These are phyloP conservation scores for Spheniscus mendiculus DNA, from an alignment of 2,113 vertebrate species.

Conservation along the genomic window DNA sequence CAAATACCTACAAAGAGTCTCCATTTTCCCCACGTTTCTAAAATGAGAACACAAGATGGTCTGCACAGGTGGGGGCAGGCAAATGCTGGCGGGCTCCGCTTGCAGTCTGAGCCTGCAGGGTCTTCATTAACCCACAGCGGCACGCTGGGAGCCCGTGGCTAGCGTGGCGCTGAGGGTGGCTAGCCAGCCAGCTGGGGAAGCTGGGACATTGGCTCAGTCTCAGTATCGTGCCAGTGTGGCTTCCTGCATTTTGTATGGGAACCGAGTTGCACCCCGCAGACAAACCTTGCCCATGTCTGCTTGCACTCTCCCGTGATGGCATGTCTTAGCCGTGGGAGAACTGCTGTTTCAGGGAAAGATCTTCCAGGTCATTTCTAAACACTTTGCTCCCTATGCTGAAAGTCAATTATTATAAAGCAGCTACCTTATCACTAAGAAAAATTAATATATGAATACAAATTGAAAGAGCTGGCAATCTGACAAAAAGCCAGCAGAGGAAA, in stretches of 20 bases:
- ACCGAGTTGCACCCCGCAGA: accelerated
- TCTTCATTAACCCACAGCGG: background rate
- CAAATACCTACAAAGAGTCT: background rate
- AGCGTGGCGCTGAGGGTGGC: background rate
- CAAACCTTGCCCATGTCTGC: background rate
- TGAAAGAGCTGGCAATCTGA: background rate
- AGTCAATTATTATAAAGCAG: background rate
- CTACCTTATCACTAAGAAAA: background rate
- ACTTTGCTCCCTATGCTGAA: background rate
- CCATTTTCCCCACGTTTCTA: background rate
- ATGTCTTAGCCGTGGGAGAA: accelerated
- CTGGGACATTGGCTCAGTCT: background rate
- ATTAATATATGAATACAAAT: background rate
- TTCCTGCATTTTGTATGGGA: background rate
- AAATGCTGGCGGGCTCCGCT: background rate
- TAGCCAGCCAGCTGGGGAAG: background rate
- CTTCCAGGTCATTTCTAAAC: background rate
- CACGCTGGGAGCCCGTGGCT: background rate
- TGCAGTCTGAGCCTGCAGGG: background rate
- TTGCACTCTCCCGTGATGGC: accelerated
- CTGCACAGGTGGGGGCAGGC: background rate
- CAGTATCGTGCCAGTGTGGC: accelerated
- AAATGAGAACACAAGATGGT: background rate
- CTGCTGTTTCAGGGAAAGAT: background rate
- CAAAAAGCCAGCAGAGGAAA: background rate